phyloP scores from a whole-genome alignment of 2,888 invertebrate species.

The Acleris cristana region DNA sequence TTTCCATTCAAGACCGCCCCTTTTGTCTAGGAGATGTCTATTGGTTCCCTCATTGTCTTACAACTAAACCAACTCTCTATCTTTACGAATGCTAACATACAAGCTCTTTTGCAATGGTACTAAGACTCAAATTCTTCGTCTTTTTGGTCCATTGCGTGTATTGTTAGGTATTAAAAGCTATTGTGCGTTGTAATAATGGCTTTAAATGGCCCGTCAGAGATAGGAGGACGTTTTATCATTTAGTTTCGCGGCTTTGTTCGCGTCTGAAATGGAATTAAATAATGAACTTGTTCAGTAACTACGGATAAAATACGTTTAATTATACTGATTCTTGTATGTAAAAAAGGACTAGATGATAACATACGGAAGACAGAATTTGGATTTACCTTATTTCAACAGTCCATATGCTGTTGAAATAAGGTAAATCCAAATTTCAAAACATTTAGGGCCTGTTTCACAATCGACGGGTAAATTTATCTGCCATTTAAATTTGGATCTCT shows the following conservation, averaged over 20 bases:
- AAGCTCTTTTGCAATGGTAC: neutral
- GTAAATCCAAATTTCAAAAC: too few species aligned
- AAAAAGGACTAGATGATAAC: too few species aligned
- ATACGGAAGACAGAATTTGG: too few species aligned
- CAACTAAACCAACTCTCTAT: constrained; percentile 40
- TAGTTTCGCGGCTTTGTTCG: constrained; percentile 26
- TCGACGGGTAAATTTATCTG: too few species aligned
- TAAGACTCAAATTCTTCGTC: constrained; percentile 14
- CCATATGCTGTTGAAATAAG: too few species aligned
- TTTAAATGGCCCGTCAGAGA: constrained; percentile 22
- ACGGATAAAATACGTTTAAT: neutral
- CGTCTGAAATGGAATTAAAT: constrained; percentile 1
- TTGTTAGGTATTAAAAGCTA: constrained; percentile 5
- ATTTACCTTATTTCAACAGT: too few species aligned
- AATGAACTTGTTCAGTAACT: neutral
- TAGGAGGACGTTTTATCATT: constrained; percentile 26
- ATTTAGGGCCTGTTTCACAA: too few species aligned
- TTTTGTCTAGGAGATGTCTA: constrained; percentile 40
- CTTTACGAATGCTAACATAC: constrained; percentile 4
- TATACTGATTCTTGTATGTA: too few species aligned
- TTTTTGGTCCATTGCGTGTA: constrained; percentile 17
- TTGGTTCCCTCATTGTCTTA: constrained; percentile 44
- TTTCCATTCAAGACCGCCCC: constrained; percentile 37
- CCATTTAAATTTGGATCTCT: too few species aligned
- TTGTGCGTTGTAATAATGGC: constrained; percentile 23